Conservation (phyloP, 2,888 invertebrate genomes). For the Bedellia somnulentella region DNA sequence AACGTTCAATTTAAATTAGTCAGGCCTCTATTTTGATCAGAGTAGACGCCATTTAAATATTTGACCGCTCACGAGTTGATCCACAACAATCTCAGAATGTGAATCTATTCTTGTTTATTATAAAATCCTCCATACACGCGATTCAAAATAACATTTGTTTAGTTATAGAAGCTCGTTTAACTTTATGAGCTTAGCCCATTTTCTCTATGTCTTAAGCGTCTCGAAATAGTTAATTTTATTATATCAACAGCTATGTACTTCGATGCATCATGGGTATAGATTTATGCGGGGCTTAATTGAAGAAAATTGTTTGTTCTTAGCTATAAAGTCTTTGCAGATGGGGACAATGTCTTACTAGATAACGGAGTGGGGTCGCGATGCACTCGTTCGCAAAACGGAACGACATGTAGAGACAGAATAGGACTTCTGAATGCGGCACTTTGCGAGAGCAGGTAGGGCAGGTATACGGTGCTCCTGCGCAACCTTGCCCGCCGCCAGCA, state of each 20-base stretch:
- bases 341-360: constrained; percentile 21
- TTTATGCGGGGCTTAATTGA: background rate
- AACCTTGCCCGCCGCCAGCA: constrained; percentile 16
- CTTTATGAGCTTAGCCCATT: constrained; percentile 15
- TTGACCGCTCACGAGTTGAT: no score
- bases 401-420: constrained; percentile 42
- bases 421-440: constrained; percentile 26
- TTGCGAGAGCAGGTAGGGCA: constrained; percentile 41
- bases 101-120: constrained; percentile 13
- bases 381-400: constrained; percentile 19
- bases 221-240: constrained; percentile 5
- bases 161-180: constrained; percentile 10
- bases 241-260: background rate
- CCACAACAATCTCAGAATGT: no score
- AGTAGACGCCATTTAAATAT: no score
- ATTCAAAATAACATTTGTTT: constrained; percentile 12
- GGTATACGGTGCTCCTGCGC: constrained; percentile 19
- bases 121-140: constrained; percentile 8
- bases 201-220: constrained; percentile 13
- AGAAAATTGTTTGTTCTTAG: background rate
- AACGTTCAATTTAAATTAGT: no score
- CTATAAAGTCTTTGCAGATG: constrained; percentile 14
- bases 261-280: background rate
- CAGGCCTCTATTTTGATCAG: no score
- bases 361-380: constrained; percentile 32